These are phyloP conservation scores for Eumaeus atala DNA, from an alignment of 1,140 invertebrate species.

Conservation along the genomic window DNA sequence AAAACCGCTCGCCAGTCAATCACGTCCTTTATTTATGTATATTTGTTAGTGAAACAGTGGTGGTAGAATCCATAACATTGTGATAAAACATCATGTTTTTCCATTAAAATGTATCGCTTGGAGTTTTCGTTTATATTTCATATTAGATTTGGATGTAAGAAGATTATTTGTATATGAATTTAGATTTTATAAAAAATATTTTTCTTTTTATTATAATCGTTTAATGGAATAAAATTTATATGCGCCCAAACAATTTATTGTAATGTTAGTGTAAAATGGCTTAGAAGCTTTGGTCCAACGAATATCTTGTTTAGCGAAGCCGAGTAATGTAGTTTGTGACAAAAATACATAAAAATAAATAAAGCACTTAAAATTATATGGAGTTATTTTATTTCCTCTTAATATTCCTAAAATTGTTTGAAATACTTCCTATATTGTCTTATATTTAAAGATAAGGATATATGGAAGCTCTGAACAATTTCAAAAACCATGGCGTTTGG, in stretches of 20 bases:
- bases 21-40: conserved; percentile 48
- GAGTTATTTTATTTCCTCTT: conserved; percentile 25
- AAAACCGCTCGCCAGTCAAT: conserved; percentile 3
- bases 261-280: conserved; percentile 50
- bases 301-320: conserved; percentile 56
- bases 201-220: conserved; percentile 54
- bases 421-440: not conserved
- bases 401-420: not conserved
- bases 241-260: conserved; percentile 44
- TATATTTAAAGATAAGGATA: no score
- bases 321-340: conserved; percentile 69
- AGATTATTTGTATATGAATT: conserved; percentile 69
- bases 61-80: conserved; percentile 64
- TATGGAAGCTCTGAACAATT: no score
- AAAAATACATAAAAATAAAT: conserved; percentile 49
- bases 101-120: conserved; percentile 59
- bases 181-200: conserved; percentile 59
- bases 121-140: conserved; percentile 39
- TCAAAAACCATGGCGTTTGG: no score
- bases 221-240: conserved; percentile 51
- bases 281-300: conserved; percentile 57
- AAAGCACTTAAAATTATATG: conserved; percentile 53
- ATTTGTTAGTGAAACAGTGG: conserved; percentile 61
- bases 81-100: conserved; percentile 69
- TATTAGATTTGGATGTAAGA: conserved; percentile 52